Evolutionary conservation across 2,113 vertebrate species (phyloP), one percentile per base, ranked within the genome.

Genomic region (Catharus bicknelli): DNA sequence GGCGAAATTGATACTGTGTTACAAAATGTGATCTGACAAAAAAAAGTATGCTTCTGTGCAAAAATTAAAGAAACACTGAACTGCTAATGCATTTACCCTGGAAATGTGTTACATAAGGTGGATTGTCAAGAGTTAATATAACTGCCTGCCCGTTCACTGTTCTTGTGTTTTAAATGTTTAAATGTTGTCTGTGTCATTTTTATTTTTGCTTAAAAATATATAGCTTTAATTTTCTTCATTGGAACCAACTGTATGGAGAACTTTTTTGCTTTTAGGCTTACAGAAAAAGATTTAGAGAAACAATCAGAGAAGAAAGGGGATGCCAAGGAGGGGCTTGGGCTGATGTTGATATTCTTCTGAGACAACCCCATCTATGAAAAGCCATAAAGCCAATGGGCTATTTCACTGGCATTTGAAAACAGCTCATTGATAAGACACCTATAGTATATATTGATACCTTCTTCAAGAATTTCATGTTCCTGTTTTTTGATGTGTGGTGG

Each of bases 1-100:
- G 91, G 96, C 91, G 96, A 94, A 96, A 93, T 50, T 95, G 96
- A 97, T 96, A 96, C 25, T 97, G 94, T 93, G 95, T 94, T 97
- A 94, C 93, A 95, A 93, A 97, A 96, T 92, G 90, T 92, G 93
- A 92, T 95, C 83, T 95, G 95, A 95, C 96, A 9, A 93, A 95
- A 96, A 90, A 95, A 92, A 93, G 83, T 14, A 36, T 57, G 92
- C 68, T 81, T 94, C 88, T 90, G n/a, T 82, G 58, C 50, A 94
- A 89, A 96, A 94, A 90, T 78, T 86, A 88, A 94, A 92, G 88
- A 79, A 94, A 91, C 67, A 70, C 38, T 45, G 34, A 94, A 76
- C 40, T 85, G 32, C 61, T 90, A 85, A 75, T 90, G 47, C 59
- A 42, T 93, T 87, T 94, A 90, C 64, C 26, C 68, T 78, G 74